Conservation (phyloP, 64 coral and sea anemone genomes). For the Montipora efflorescens region DNA sequence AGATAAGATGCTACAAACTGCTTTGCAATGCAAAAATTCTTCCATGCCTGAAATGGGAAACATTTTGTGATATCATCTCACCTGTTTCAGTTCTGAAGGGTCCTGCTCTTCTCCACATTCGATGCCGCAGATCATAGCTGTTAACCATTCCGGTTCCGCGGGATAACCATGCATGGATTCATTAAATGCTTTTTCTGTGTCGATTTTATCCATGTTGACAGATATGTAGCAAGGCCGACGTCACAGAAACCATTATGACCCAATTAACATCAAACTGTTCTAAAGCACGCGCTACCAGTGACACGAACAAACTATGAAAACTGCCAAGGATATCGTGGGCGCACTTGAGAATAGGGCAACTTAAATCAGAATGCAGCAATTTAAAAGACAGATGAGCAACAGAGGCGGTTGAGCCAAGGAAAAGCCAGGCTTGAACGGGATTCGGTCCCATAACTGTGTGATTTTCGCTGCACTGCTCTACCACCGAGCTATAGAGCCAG, state of each 20-base stretch:
- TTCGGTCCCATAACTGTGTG: no score
- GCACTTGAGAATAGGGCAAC: no score
- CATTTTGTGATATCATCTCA: background rate
- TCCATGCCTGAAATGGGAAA: background rate
- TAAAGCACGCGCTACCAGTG: background rate
- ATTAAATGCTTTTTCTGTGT: background rate
- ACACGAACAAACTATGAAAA: background rate
- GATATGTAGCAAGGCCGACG: background rate
- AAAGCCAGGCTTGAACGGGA: no score
- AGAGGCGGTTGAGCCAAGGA: no score
- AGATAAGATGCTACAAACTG: no score
- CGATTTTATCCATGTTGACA: background rate
- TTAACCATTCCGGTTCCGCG: conserved; percentile 12
- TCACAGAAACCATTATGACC: background rate
- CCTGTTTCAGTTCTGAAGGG: conserved; percentile 2
- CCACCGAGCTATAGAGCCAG: no score
- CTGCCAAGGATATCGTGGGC: no score
- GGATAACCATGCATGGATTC: conserved; percentile 1
- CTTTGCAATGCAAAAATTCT: background rate
- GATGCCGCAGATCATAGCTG: background rate
- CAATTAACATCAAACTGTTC: background rate
- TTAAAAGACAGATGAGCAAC: no score
- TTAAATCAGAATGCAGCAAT: no score
- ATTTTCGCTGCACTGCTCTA: no score
- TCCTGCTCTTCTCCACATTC: background rate